Evolutionary conservation across 2,797 vertebrate species (phyloP).

Genomic region (Crypturellus tataupa): DNA sequence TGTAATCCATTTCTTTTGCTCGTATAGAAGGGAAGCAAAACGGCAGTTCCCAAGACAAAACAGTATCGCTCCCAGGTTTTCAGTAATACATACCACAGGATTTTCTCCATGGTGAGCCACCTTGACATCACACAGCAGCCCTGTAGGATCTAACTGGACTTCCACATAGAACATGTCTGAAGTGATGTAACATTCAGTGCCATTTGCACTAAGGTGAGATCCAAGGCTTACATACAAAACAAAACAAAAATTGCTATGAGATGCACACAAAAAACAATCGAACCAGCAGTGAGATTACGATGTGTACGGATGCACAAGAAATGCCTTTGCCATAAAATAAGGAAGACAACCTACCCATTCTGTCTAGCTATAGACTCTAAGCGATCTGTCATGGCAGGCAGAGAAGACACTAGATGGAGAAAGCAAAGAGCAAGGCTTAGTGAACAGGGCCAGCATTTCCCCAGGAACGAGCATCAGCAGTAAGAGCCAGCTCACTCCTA

Average conservation of each 20-base stretch:
- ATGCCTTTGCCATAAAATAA: accelerated
- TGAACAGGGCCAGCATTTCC: accelerated
- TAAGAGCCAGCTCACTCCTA: background rate
- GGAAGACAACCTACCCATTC: conserved; percentile 87
- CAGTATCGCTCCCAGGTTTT: background rate
- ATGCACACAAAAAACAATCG: conserved; percentile 46
- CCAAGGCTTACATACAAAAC: conserved; percentile 81
- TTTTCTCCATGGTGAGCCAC: conserved; percentile 99
- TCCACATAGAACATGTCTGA: conserved; percentile 99
- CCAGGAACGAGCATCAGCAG: background rate
- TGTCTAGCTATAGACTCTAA: conserved; percentile 97
- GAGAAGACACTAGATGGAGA: conserved; percentile 88
- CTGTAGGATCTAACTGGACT: conserved; percentile 92
- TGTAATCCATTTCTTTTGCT: background rate
- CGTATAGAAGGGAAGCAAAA: background rate
- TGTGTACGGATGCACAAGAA: background rate
- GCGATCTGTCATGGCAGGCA: conserved; percentile 97
- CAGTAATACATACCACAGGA: conserved; percentile 89
- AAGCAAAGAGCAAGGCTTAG: background rate
- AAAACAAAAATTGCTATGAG: conserved; percentile 57
- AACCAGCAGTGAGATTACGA: conserved; percentile 8
- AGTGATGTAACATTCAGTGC: conserved; percentile 98
- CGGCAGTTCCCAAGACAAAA: background rate
- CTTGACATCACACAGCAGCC: conserved; percentile 96
- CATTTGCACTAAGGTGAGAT: conserved; percentile 94